Evolutionary conservation across 2,888 invertebrate genomes (phyloP), one percentile per base, ranked within the genome.

Genomic region (Empis stercorea): DNA sequence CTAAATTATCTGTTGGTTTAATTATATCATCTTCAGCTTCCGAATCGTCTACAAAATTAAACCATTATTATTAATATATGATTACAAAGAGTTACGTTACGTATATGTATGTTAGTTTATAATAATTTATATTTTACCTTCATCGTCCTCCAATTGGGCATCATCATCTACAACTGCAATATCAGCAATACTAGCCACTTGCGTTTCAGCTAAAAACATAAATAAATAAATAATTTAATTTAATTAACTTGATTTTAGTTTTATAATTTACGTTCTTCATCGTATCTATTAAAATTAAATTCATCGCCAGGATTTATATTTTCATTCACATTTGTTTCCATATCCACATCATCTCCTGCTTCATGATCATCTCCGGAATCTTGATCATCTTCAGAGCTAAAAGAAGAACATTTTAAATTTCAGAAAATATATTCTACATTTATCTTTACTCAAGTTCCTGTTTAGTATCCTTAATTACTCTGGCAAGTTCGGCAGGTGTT

Each of bases 21-120:
- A 97, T 88, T 40, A 84, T 74, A 62, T 91, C 88, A 67, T 97
- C 92, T 58, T 93, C 93, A 57, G 85, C 85, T 58, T 94, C 87
- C 30, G 87, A 86, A 60, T 80, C 70, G 10, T 65, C 62, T 43
- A 11, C 4, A 38, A 48, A 40, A n/a, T n/a, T n/a, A 40, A 15
- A 40, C 13, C 7, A 20, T 20, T 20, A 20, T 20, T 20, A 3
- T 4, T 5, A 20, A 20, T 20, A 5, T 20, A 20, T 4, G 20
- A 20, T 20, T 20, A n/a, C 20, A 20, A 20, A 20, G 20, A 20
- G 20, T 20, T 5, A 20, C 3, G 20, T 5, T 20, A n/a, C n/a
- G n/a, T n/a, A n/a, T n/a, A n/a, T n/a, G n/a, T n/a, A n/a, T n/a
- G n/a, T n/a, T n/a, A n/a, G n/a, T n/a, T n/a, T n/a, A n/a, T n/a